Percentiles rank a stretch among this genome's conserved stretches.
Evolutionary conservation across 2,113 vertebrate genomes (phyloP).

Genomic region (Sinocyclocheilus maitianheensis): DNA sequence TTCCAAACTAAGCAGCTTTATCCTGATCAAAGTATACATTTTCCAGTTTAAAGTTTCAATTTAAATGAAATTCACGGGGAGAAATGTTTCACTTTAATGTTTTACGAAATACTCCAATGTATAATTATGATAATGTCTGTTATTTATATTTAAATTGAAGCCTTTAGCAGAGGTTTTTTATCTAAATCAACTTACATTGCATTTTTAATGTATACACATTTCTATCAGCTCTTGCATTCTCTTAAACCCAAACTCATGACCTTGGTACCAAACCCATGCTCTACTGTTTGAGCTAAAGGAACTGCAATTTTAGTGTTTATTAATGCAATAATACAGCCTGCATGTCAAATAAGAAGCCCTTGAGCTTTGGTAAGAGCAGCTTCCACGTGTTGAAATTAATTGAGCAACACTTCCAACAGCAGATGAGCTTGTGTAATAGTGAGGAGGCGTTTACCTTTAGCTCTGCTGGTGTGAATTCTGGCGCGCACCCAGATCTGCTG

Average conservation of each 20-base stretch:
- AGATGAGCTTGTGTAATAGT: constrained; percentile 13
- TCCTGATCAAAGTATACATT: too few species aligned
- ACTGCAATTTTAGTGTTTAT: neutral
- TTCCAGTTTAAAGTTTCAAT: neutral
- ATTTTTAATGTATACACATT: too few species aligned
- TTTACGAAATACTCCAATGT: neutral
- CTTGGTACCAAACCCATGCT: neutral
- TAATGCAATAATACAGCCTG: neutral
- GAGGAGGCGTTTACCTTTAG: constrained; percentile 87
- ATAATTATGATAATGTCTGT: neutral
- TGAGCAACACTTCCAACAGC: neutral
- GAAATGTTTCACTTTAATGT: neutral
- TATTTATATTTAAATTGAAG: too few species aligned
- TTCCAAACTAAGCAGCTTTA: neutral
- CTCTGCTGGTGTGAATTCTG: constrained; percentile 96
- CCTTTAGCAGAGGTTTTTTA: too few species aligned
- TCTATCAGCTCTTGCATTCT: neutral
- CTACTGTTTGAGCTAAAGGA: neutral
- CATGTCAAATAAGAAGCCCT: neutral
- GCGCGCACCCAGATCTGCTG: constrained; percentile 93
- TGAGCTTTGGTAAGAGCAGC: constrained; percentile 20
- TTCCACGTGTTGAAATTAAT: constrained; percentile 25
- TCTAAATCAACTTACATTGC: too few species aligned
- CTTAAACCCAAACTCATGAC: neutral
- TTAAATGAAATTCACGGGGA: too few species aligned